Base-by-base conservation (phyloP, 2,888 invertebrate species). In the Pollenia griseotomentosa region DNA sequence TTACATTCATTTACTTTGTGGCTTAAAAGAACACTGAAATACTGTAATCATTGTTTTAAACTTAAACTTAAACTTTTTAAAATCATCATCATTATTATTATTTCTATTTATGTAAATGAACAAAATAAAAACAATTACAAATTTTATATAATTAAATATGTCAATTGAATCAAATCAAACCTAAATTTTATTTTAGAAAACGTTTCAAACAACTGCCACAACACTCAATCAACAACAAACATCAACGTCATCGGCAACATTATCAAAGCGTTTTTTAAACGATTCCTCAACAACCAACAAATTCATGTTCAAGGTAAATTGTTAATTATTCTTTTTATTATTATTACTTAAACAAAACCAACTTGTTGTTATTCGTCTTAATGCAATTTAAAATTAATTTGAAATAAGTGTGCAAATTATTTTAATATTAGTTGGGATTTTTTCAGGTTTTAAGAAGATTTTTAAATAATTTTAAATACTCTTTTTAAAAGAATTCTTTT, bases 221-320 rank as follows among this genome's bases (percentile, higher is more conserved):
- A 33, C 33, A 33, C 65, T 79, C 48, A 46, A 66, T 53, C 46
- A 75, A 14, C 11, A 74, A 40, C 12, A 12, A 74, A 40, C 12
- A 12, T 8, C 53, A 65, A 12, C 73, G 66, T 44, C 55, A 33
- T 8, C 53, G 4, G 2, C 57, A n/a, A 48, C 16, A 46, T n/a
- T 19, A 53, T 11, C 51, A 61, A 46, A 16, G 9, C 14, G 23
- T 33, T 44, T 23, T 55, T n/a, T 53, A 16, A 59, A 8, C 16
- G 14, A 16, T 51, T 1, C 51, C 19, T 16, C 23, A 66, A 59
- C 33, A 33, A 33, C 33, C 4, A 33, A 33, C 33, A 59, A 44
- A 44, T 61, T 75, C 33, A 61, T 63, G 40, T 63, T 63, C 68
- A 83, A 83, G 83, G 83, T 83, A 83, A 83, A 53, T 70, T 44